Base-by-base conservation (phyloP, 2,113 vertebrate genomes). In the Eupsittula cactorum region DNA sequence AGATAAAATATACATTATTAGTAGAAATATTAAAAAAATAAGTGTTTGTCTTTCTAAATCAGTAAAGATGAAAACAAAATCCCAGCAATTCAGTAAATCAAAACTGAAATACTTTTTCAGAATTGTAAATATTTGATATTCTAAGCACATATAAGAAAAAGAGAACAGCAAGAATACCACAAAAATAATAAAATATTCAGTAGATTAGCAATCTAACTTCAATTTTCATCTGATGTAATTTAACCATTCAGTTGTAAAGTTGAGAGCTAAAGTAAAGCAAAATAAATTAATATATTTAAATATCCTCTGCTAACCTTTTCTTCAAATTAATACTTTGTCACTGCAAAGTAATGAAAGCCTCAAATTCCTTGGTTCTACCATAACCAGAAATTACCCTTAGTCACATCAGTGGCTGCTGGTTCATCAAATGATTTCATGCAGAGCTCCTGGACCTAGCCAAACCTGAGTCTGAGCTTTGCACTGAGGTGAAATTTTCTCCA, bases 311-410 rank as follows among this genome's bases (percentile, higher is more conserved):
- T 86, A 18, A 28, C 9, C 11, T 25, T 39, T 46, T 35, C 31
- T 53, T 16, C 5, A 86, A 79, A 73, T 77, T 13, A 77, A 8
- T 52, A 55, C 8, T 13, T 80, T 71, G 39, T 3, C 20, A 53
- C 23, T 79, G 5, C 23, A 77, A 73, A 55, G 4, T 24, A 52
- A 42, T 24, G 13, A 68, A 64, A 53, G 31, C 14, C 3, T 60
- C 42, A 83, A 68, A 76, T 59, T 67, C 25, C 2, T 83, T 92
- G 11, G 7, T 68, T 87, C 16, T 16, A 44, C 14, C 7, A 55
- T 1, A 5, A 69, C 23, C 42, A 82, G 35, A 82, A 87, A 64
- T 46, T 24, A 82, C 11, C 4, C 5, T 4, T 0, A 0, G 28
- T 82, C 21, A 41, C 10, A 60, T 55, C 17, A 64, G 5, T 41